phyloP scores from a whole-genome alignment of 2,888 invertebrate species.

The Acronicta psi region DNA sequence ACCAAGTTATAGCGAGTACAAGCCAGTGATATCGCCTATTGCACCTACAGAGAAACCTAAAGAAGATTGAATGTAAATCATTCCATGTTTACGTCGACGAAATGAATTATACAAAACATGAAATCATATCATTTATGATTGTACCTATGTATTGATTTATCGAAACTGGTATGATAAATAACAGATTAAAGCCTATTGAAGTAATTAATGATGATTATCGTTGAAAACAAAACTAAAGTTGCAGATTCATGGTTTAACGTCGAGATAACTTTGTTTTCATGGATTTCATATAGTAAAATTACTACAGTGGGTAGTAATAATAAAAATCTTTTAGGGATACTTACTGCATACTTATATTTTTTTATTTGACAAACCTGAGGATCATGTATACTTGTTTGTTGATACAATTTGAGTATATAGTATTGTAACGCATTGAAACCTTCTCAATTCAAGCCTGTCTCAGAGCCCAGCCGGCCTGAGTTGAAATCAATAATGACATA shows the following conservation, averaged over 20 bases:
- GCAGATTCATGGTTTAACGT: too few species aligned
- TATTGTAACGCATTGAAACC: conserved; percentile 28
- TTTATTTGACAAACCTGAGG: too few species aligned
- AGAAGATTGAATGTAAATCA: conserved; percentile 7
- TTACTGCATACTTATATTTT: too few species aligned
- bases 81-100: conserved; percentile 21
- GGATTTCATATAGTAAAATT: too few species aligned
- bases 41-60: conserved; percentile 14
- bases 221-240: too few species aligned
- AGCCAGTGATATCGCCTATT: conserved; percentile 39
- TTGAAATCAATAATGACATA: conserved; percentile 60
- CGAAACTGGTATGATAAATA: conserved; percentile 5
- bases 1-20: conserved; percentile 25
- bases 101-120: conserved; percentile 23
- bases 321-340: too few species aligned
- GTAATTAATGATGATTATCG: too few species aligned
- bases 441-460: conserved; percentile 25
- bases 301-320: too few species aligned
- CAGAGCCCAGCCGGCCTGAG: conserved; percentile 23
- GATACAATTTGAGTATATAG: background rate
- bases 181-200: too few species aligned
- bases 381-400: too few species aligned
- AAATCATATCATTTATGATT: conserved; percentile 1
- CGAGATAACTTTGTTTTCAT: too few species aligned
- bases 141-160: conserved; percentile 15